Base-by-base conservation (phyloP, 2,113 vertebrate species). In the Clupea harengus region DNA sequence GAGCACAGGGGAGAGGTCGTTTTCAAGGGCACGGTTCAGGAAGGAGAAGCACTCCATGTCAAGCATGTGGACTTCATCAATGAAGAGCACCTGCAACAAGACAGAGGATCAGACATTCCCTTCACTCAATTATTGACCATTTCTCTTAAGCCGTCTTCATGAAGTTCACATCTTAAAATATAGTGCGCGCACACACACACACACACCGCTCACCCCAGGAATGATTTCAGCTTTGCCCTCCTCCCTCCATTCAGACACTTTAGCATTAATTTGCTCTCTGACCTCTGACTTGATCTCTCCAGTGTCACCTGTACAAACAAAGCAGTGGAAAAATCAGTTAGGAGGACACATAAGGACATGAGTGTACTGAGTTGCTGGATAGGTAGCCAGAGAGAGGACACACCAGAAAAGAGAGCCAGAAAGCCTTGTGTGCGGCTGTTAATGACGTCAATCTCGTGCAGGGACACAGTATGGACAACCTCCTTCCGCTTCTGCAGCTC, bases 11-110 rank as follows among this genome's bases (percentile, higher is more conserved):
- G 97, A 96, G 93, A 98, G 94, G 92, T 98, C 97, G 4, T 95
- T 98, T 93, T 98, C 97, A 90, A 98, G 92, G 13, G 97, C 97
- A 20, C 97, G 96, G 91, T 98, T 98, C 87, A 98, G 94, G 91
- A 97, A 98, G n/a, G 97, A 98, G 86, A 98, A 98, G 87, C 97
- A 98, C 92, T 98, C 97, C 39, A 98, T 98, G 87, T 98, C 97
- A 90, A 98, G 92, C 97, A 98, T 98, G 85, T 98, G 97, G 6
- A 98, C 97, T 91, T 98, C 97, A 0, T 98, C 97, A 0, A 98
- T 97, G 90, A 98, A 98, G 44, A 98, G 95, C 87, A 98, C 97
- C 97, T 98, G 87, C 15, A 89, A 82, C 1, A 45, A 87, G 60
- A 88, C 5, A 39, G 10, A 25, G 60, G 60, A 64, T 0, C 20